phyloP scores from a whole-genome alignment of 2,797 vertebrate species.

The Sebastes ruberrimus region DNA sequence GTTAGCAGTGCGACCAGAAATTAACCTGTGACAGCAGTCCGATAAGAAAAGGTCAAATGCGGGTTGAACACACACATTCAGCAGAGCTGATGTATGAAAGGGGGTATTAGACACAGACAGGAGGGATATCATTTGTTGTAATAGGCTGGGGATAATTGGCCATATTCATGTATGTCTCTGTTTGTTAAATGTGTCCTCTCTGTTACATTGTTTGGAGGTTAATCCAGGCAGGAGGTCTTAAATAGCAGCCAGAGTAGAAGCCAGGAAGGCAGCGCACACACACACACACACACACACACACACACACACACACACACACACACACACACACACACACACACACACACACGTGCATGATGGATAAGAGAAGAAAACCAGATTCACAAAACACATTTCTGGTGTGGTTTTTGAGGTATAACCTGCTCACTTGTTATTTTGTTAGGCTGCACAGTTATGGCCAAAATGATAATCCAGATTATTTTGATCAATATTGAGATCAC shows the following conservation, averaged over 20 bases:
- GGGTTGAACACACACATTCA: neutral
- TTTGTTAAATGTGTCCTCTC: neutral
- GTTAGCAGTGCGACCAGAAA: neutral
- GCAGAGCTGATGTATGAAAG: neutral
- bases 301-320: neutral
- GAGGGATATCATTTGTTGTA: slow-evolving; percentile 33
- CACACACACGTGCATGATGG: neutral
- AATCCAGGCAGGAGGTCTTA: slow-evolving; percentile 29
- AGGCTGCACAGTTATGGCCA: too few species aligned
- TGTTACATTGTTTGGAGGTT: slow-evolving; percentile 30
- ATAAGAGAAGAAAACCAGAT: neutral
- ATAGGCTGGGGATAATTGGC: slow-evolving; percentile 37
- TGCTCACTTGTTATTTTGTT: neutral
- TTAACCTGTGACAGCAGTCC: neutral
- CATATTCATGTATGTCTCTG: slow-evolving; percentile 14
- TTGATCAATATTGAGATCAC: too few species aligned
- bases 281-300: neutral
- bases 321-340: neutral
- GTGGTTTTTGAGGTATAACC: neutral
- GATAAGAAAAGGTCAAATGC: neutral
- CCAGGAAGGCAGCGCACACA: neutral
- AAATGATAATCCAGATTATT: too few species aligned
- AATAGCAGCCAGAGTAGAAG: slow-evolving; percentile 15
- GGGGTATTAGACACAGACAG: slow-evolving; percentile 21
- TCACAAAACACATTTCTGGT: neutral